Percentiles rank a stretch among this genome's conserved stretches.
Conservation (phyloP, 2,888 invertebrate genomes). For the Polylopha cassiicola region DNA sequence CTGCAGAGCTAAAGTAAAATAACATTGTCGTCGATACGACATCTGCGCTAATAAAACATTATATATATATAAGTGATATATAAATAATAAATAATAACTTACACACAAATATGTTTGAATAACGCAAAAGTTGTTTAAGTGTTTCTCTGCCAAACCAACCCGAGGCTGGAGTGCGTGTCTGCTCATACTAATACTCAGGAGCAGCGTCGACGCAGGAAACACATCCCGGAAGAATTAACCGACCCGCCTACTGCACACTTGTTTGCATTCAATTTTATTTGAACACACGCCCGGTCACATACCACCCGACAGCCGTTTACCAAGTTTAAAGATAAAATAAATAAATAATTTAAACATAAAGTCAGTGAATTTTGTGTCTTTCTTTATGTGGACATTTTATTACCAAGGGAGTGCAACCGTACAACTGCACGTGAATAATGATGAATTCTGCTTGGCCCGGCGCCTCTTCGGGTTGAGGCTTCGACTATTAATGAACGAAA, state of each 20-base stretch:
- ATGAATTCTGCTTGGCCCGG: constrained; percentile 32
- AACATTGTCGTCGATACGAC: too few species aligned
- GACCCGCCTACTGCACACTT: constrained; percentile 46
- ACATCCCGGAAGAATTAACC: constrained; percentile 75
- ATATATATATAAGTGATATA: too few species aligned
- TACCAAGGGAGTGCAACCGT: constrained; percentile 4
- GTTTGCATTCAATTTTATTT: constrained; percentile 47
- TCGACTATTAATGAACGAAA: constrained; percentile 43
- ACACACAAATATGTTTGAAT: too few species aligned
- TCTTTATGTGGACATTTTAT: background rate
- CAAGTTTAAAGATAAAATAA: constrained; percentile 19
- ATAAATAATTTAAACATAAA: too few species aligned
- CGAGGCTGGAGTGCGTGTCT: constrained; percentile 38
- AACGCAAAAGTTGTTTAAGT: too few species aligned
- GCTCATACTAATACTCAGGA: constrained; percentile 50
- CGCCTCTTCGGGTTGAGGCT: constrained; percentile 20
- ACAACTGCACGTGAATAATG: constrained; percentile 18
- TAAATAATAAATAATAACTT: too few species aligned
- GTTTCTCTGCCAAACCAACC: constrained; percentile 1
- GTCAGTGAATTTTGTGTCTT: background rate
- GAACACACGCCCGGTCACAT: constrained; percentile 14
- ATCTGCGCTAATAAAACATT: too few species aligned
- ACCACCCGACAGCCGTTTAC: constrained; percentile 8
- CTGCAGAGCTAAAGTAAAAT: too few species aligned
- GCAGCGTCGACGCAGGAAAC: constrained; percentile 58